These are phyloP conservation scores for Oxyruncus cristatus DNA, from an alignment of 2,113 vertebrate species.

Conservation along the genomic window DNA sequence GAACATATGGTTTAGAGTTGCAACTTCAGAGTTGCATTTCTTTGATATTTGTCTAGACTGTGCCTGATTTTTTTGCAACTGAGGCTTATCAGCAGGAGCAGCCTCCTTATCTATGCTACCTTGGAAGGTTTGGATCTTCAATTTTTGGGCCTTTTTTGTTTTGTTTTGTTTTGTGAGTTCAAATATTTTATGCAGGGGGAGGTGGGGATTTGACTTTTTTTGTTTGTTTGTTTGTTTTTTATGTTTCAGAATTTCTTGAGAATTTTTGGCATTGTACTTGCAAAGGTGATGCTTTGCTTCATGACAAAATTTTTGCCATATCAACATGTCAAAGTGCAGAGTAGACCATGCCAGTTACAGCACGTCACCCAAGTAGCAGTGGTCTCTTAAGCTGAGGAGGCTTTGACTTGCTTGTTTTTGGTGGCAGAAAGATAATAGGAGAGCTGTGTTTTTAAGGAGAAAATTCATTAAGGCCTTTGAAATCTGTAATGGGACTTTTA, in stretches of 20 bases:
- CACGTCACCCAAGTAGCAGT: neutral
- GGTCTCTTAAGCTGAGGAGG: neutral
- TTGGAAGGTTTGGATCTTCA: neutral
- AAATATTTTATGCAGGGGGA: neutral
- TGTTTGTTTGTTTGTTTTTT: too few relatives aligned
- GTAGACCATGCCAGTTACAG: neutral
- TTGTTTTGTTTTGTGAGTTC: neutral
- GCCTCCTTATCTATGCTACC: neutral
- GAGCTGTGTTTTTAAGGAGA: neutral
- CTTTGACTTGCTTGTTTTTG: neutral
- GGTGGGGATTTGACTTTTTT: neutral
- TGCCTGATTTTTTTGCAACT: neutral
- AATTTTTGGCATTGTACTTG: neutral
- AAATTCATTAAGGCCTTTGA: neutral
- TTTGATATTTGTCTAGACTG: neutral
- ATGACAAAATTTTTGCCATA: neutral
- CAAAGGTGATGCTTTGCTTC: neutral
- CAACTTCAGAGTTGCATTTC: neutral
- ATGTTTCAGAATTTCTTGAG: neutral
- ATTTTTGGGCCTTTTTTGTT: neutral
- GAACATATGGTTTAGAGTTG: neutral
- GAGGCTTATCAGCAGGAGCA: neutral
- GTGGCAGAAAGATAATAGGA: neutral
- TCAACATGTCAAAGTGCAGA: fast-evolving
- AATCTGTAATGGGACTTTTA: neutral